These are phyloP conservation scores for Listronotus bonariensis DNA, from an alignment of 1,140 invertebrate genomes.

Conservation along the genomic window DNA sequence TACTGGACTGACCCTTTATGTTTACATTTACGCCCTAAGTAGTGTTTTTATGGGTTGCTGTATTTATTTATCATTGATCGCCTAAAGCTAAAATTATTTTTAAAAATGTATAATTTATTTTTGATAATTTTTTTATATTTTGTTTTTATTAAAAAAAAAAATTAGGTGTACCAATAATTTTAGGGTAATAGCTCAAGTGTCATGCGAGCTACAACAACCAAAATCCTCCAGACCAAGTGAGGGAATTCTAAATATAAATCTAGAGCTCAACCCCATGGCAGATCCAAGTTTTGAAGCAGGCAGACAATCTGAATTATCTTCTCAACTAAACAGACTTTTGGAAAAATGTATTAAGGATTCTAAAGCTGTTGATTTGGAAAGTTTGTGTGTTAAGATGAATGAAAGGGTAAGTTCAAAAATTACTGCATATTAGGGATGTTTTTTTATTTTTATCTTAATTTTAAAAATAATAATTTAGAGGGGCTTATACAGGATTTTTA, in stretches of 20 bases:
- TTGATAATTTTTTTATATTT: no score
- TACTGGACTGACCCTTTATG: no score
- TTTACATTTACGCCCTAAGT: no score
- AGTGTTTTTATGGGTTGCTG: no score
- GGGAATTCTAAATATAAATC: conserved; percentile 83
- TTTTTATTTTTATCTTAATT: conserved; percentile 25
- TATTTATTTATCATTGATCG: no score
- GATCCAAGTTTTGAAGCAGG: conserved; percentile 78
- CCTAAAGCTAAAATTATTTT: no score
- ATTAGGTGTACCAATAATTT: no score
- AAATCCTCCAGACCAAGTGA: conserved; percentile 85
- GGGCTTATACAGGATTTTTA: no score
- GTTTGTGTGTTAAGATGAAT: conserved; percentile 88
- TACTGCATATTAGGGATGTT: no score
- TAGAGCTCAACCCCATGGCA: conserved; percentile 85
- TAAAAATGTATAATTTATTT: no score
- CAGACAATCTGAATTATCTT: conserved; percentile 70
- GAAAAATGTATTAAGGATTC: conserved; percentile 90
- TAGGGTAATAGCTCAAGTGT: conserved; percentile 84
- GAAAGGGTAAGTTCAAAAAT: conserved; percentile 65
- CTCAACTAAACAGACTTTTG: conserved; percentile 81
- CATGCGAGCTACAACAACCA: conserved; percentile 83
- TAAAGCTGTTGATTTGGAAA: conserved; percentile 89
- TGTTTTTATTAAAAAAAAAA: no score
- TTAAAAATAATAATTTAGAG: not conserved